phyloP scores from a whole-genome alignment of 2,113 vertebrate genomes.

The Hucho hucho region DNA sequence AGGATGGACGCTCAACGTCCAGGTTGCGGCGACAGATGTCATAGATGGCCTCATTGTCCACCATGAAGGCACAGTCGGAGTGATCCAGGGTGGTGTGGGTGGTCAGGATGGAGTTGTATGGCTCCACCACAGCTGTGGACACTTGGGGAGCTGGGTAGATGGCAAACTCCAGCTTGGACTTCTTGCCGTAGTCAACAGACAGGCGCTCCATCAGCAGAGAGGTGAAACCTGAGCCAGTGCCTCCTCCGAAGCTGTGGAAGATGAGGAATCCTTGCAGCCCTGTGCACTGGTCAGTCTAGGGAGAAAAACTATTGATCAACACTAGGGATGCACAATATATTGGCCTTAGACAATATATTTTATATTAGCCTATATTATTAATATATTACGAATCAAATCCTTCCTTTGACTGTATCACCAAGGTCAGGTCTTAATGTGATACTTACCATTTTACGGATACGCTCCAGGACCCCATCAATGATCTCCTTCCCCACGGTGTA shows the following conservation, averaged over 20 bases:
- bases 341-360: too few relatives aligned
- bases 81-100: slow-evolving; percentile 87
- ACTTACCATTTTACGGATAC: slow-evolving; percentile 80
- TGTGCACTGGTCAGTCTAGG: slow-evolving; percentile 83
- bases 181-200: slow-evolving; percentile 86
- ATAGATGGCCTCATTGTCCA: slow-evolving; percentile 89
- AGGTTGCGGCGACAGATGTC: slow-evolving; percentile 83
- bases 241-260: slow-evolving; percentile 86
- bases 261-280: slow-evolving; percentile 87
- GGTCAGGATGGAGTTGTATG: slow-evolving; percentile 86
- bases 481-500: slow-evolving; percentile 86
- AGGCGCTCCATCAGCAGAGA: slow-evolving; percentile 85
- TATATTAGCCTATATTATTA: background rate
- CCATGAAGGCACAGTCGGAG: slow-evolving; percentile 88
- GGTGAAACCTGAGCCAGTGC: slow-evolving; percentile 87
- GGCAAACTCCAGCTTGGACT: slow-evolving; percentile 87
- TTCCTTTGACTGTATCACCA: background rate
- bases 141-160: slow-evolving; percentile 82
- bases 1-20: slow-evolving; percentile 82
- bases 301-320: background rate
- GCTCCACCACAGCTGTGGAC: slow-evolving; percentile 85
- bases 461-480: slow-evolving; percentile 79
- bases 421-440: background rate
- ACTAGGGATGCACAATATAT: too few relatives aligned
- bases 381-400: background rate